Evolutionary conservation across 2,888 invertebrate genomes (phyloP).

Genomic region (Antheraea assamensis): DNA sequence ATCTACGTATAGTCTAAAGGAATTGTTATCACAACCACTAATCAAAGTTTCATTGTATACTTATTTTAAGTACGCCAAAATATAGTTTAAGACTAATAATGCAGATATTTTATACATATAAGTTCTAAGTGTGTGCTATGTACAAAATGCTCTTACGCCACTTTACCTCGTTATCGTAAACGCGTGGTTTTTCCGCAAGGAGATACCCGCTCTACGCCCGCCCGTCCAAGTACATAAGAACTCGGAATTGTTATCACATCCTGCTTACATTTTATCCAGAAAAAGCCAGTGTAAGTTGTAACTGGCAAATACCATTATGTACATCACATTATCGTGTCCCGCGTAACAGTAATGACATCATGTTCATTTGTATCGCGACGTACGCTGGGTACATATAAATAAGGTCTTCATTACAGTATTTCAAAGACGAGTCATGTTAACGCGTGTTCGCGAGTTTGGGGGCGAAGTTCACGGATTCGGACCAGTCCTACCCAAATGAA

Average conservation of each 20-base stretch:
- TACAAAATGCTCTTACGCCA: background rate
- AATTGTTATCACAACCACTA: too few species aligned
- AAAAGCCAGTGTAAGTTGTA: conserved; percentile 54
- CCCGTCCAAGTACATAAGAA: conserved; percentile 16
- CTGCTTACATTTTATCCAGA: conserved; percentile 43
- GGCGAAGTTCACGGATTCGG: conserved; percentile 58
- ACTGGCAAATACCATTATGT: conserved; percentile 73
- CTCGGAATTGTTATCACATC: conserved; percentile 46
- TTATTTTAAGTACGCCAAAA: background rate
- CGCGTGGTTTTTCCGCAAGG: background rate
- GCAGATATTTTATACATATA: background rate
- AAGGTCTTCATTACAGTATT: conserved; percentile 77
- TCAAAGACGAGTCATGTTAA: conserved; percentile 77
- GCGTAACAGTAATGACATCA: conserved; percentile 73
- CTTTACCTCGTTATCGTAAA: background rate
- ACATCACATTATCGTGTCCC: conserved; percentile 68
- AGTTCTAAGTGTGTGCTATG: background rate
- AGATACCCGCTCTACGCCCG: background rate
- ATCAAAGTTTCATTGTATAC: too few species aligned
- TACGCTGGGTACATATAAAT: conserved; percentile 79
- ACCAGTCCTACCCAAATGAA: conserved; percentile 66
- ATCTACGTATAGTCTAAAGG: too few species aligned
- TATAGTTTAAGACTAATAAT: background rate
- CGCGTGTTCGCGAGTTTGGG: conserved; percentile 70
- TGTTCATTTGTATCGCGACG: conserved; percentile 73